Evolutionary conservation across 1,140 invertebrate species (phyloP), one percentile per base, ranked within the genome.

Genomic region (Leptinotarsa undecemlineata): DNA sequence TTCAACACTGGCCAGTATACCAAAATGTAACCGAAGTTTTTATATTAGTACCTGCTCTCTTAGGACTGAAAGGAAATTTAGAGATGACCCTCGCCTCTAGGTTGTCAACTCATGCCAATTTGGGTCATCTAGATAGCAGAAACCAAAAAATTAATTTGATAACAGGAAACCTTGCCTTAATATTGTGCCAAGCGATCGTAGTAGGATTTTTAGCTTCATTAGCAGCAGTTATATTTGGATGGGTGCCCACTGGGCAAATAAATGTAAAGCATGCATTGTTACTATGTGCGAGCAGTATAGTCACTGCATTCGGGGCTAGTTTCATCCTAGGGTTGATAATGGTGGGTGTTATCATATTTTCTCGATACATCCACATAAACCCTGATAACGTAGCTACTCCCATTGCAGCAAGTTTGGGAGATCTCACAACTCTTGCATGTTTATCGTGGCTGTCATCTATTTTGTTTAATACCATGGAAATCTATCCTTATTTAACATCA

Each of bases 1-100:
- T 96, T 47, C 93, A 96, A 88, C 91, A 96, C 84, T 98, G 96
- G 95, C 84, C 87, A 62, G 95, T 98, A 3, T 98, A 94, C 86
- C 85, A 89, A 78, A 85, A 93, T 78, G 91, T 98, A 3, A 92
- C 92, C 3, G 96, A 98, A 87, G 90, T 98, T 13, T 96, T 96
- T 81, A 97, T 98, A 77, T 85, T 99, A 76, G 96, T 99, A 23
- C 96, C 97, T 68, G 94, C 96, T 6, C 86, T 99, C 19, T 87
- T 98, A 51, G 97, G 97, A 3, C 87, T 99, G 4, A 99, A 99
- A 87, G 97, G 96, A 26, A 98, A 99, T 86, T 86, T 99, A 75
- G 97, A 99, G 87, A 99, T 99, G 97, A 99, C 97, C 3, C 87
- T 99, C 72, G 96, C 97, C 1, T 96, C 96, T 2, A 87, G 97